Percentiles rank a stretch among this genome's conserved stretches.
These are phyloP conservation scores for Eretmocerus hayati DNA, from an alignment of 2,888 invertebrate genomes.

Conservation along the genomic window DNA sequence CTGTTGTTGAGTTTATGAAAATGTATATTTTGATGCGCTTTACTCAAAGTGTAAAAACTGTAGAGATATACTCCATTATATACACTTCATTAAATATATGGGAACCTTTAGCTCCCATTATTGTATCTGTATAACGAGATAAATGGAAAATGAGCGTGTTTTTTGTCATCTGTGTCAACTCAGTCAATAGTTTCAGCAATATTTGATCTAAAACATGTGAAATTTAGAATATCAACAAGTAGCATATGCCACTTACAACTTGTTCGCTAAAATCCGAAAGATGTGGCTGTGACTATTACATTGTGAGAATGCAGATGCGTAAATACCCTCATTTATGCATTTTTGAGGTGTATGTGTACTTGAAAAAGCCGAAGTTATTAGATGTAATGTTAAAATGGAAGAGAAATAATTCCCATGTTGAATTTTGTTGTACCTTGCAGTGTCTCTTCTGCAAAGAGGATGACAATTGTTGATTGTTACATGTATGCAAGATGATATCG, in stretches of 20 bases:
- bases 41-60: constrained; percentile 1
- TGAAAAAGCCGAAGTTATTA: not conserved
- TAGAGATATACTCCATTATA: no score
- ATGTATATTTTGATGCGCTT: constrained; percentile 9
- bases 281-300: constrained; percentile 41
- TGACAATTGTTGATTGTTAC: constrained; percentile 24
- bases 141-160: constrained; percentile 2
- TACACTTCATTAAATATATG: no score
- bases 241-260: not conserved
- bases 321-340: constrained; percentile 16
- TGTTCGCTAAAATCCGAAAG: constrained; percentile 27
- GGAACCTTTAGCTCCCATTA: no score
- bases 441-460: constrained; percentile 15
- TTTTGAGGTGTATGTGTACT: constrained; percentile 11
- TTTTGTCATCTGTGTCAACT: constrained; percentile 20
- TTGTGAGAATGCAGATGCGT: constrained; percentile 31
- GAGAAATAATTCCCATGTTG: constrained; percentile 18
- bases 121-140: not conserved
- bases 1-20: constrained; percentile 13
- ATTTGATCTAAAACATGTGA: constrained; percentile 28
- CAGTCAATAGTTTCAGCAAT: constrained; percentile 29
- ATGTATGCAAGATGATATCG: constrained; percentile 26
- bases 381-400: constrained; percentile 15
- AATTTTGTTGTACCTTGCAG: constrained; percentile 19
- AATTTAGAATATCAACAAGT: constrained; percentile 19